A percentile compares a stretch with the other conserved stretches of the same genome.
phyloP scores from a whole-genome alignment of 2,113 vertebrate genomes.

The Hippocampus barbouri region DNA sequence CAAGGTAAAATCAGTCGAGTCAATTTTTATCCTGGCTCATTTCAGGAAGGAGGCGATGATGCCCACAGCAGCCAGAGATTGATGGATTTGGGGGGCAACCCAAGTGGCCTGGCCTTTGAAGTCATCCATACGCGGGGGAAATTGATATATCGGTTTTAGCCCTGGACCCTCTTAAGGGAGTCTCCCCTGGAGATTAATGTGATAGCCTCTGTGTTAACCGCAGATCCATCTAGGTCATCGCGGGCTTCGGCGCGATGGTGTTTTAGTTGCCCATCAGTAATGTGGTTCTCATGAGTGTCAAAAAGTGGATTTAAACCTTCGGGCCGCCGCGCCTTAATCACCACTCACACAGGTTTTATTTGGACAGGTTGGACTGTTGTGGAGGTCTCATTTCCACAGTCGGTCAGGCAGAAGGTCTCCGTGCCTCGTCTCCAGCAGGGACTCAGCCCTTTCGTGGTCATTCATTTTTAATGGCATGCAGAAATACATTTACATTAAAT shows the following conservation, averaged over 20 bases:
- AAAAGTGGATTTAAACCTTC: slow-evolving; percentile 53
- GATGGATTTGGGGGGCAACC: slow-evolving; percentile 90
- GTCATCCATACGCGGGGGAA: slow-evolving; percentile 87
- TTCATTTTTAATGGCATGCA: slow-evolving; percentile 77
- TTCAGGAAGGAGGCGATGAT: slow-evolving; percentile 67
- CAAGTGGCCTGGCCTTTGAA: slow-evolving; percentile 88
- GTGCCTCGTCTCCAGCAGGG: slow-evolving; percentile 25
- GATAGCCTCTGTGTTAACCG: slow-evolving; percentile 73
- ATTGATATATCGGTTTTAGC: slow-evolving; percentile 94
- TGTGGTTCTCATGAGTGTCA: slow-evolving; percentile 57
- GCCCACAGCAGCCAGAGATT: slow-evolving; percentile 75
- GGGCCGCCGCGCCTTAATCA: slow-evolving; percentile 58
- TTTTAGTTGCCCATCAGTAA: slow-evolving; percentile 73
- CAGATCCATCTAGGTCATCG: slow-evolving; percentile 65
- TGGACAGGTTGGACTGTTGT: slow-evolving; percentile 54
- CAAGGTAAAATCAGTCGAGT: slow-evolving; percentile 22
- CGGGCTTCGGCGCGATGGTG: slow-evolving; percentile 61
- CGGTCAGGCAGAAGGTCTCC: slow-evolving; percentile 17
- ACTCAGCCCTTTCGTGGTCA: slow-evolving; percentile 58
- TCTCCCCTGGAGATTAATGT: slow-evolving; percentile 77
- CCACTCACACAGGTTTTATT: slow-evolving; percentile 51
- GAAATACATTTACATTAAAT: slow-evolving; percentile 79
- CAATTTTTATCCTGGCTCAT: slow-evolving; percentile 61
- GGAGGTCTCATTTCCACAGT: slow-evolving; percentile 39
- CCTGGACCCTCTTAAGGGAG: slow-evolving; percentile 90